Conservation (phyloP, 2,113 vertebrate species). For the Mobula birostris region DNA sequence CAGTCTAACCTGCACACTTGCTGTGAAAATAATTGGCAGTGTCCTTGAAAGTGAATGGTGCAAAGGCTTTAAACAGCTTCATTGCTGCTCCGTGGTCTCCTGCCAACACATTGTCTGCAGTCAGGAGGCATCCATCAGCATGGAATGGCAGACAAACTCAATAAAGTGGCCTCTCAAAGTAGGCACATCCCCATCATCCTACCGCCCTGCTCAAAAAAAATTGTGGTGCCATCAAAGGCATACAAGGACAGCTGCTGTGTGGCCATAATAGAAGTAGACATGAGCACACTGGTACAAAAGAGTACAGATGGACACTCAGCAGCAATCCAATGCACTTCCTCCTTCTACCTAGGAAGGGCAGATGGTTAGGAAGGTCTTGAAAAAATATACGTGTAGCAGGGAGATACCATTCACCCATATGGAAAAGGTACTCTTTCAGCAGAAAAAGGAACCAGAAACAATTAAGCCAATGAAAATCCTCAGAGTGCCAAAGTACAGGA, state of each 20-base stretch:
- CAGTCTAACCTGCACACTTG: neutral
- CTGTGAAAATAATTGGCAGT: slow-evolving; percentile 9
- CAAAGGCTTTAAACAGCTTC: neutral
- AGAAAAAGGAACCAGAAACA: neutral
- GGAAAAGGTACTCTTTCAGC: neutral
- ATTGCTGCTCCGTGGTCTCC: neutral
- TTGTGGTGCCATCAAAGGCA: neutral
- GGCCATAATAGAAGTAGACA: neutral
- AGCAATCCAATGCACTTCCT: neutral
- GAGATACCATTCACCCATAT: too few relatives aligned
- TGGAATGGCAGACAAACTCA: neutral
- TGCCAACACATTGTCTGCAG: neutral
- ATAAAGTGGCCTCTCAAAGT: neutral
- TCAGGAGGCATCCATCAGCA: neutral
- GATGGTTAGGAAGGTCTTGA: neutral
- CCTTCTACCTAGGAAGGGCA: neutral
- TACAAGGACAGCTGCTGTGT: too few relatives aligned
- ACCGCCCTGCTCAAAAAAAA: neutral
- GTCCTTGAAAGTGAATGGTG: neutral
- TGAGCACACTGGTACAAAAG: neutral
- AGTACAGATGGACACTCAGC: neutral
- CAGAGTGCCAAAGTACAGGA: neutral
- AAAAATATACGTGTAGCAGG: neutral
- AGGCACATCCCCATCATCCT: neutral
- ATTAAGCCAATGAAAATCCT: neutral